Conservation (phyloP, 2,888 invertebrate species). For the Agrochola lychnidis region DNA sequence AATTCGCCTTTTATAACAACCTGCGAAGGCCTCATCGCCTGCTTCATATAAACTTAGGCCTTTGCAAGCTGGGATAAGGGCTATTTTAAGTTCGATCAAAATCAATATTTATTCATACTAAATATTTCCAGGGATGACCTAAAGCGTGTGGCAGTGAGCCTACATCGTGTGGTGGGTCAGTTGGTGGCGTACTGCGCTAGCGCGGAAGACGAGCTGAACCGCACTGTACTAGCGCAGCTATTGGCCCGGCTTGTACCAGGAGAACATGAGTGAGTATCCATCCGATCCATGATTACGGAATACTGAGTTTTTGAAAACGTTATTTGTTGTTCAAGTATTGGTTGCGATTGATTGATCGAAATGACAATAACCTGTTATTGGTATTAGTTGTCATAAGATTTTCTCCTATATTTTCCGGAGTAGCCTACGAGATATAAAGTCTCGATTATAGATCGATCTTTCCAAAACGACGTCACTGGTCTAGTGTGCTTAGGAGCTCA, state of each 20-base stretch:
- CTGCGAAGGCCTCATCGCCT: not conserved
- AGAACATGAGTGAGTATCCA: slow-evolving; percentile 67
- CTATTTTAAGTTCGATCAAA: not conserved
- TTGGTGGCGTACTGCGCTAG: slow-evolving; percentile 93
- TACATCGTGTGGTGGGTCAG: slow-evolving; percentile 92
- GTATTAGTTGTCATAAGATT: not conserved
- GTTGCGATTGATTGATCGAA: not conserved
- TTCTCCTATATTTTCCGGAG: not conserved
- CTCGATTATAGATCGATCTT: not conserved
- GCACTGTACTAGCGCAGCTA: slow-evolving; percentile 92
- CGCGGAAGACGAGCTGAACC: slow-evolving; percentile 95
- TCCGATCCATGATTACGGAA: not conserved
- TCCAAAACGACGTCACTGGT: not conserved
- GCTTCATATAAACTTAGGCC: too few species aligned
- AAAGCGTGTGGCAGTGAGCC: slow-evolving; percentile 91
- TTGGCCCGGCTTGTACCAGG: slow-evolving; percentile 80
- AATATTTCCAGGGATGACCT: slow-evolving; percentile 91
- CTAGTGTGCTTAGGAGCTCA: not conserved
- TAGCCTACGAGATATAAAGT: not conserved
- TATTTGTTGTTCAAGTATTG: not conserved
- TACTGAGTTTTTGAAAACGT: not conserved
- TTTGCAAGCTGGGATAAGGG: too few species aligned
- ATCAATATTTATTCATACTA: not conserved
- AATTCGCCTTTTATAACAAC: not conserved
- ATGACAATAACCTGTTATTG: not conserved